phyloP scores from a whole-genome alignment of 2,888 invertebrate species.

The Lampropteryx suffumata region DNA sequence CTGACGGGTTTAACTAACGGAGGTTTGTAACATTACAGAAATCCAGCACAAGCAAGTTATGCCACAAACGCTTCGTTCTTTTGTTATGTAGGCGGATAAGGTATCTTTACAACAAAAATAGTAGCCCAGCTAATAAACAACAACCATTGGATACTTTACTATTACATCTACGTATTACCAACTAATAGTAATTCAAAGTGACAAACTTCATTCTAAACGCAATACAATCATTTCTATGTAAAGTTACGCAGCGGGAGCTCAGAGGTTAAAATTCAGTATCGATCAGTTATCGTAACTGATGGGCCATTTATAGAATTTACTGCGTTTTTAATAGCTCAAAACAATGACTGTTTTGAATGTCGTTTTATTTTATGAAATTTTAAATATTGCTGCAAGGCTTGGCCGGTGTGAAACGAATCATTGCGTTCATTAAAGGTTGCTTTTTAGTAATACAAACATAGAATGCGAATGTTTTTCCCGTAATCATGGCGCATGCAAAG shows the following conservation, averaged over 20 bases:
- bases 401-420: no score
- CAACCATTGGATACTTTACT: conserved; percentile 51
- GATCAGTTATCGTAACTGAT: conserved; percentile 50
- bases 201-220: conserved; percentile 56
- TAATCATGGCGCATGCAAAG: no score
- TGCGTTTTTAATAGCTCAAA: conserved; percentile 49
- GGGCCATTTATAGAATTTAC: conserved; percentile 58
- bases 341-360: conserved; percentile 52
- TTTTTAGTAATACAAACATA: no score
- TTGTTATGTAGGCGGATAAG: no score
- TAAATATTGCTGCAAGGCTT: no score
- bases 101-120: conserved; percentile 26
- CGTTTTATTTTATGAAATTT: conserved; percentile 43
- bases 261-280: conserved; percentile 57
- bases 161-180: conserved; percentile 46
- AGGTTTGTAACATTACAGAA: no score
- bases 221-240: conserved; percentile 47
- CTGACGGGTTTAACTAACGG: no score
- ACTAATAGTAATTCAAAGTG: conserved; percentile 61
- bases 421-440: no score
- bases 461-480: no score
- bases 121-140: conserved; percentile 47
- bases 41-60: no score
- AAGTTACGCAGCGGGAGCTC: conserved; percentile 62
- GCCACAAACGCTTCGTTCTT: no score